Conservation (phyloP, 1,140 invertebrate species). For the Goniozus legneri region DNA sequence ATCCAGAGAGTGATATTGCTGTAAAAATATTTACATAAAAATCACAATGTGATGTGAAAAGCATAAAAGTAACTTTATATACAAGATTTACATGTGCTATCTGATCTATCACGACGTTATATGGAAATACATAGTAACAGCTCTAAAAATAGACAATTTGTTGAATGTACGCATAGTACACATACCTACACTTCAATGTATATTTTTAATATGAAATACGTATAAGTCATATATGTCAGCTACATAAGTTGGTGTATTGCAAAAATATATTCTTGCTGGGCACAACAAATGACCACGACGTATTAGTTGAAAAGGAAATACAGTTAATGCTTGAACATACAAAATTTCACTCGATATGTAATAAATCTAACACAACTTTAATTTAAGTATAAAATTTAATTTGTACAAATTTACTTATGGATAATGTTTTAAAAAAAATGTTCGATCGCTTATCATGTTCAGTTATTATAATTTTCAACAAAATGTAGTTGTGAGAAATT, state of each 20-base stretch:
- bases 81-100: conserved; percentile 33
- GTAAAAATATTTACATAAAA: too few relatives aligned
- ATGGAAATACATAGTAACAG: conserved; percentile 27
- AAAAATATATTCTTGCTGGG: conserved; percentile 17
- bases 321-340: too few relatives aligned
- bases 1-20: too few relatives aligned
- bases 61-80: conserved; percentile 23
- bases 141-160: conserved; percentile 26
- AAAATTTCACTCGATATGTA: too few relatives aligned
- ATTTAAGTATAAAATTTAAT: too few relatives aligned
- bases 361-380: too few relatives aligned
- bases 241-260: conserved; percentile 18
- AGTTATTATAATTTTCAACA: too few relatives aligned
- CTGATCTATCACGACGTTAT: conserved; percentile 24
- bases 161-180: conserved; percentile 33
- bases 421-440: too few relatives aligned
- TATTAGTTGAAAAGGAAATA: too few relatives aligned
- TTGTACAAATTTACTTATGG: too few relatives aligned
- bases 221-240: conserved; percentile 24
- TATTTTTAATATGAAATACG: conserved; percentile 45
- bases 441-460: too few relatives aligned
- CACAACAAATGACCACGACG: conserved; percentile 16
- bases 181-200: conserved; percentile 42
- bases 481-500: too few relatives aligned
- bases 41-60: conserved; percentile 18